Evolutionary conservation across 2,113 vertebrate species (phyloP).

Genomic region (Austrofundulus limnaeus): DNA sequence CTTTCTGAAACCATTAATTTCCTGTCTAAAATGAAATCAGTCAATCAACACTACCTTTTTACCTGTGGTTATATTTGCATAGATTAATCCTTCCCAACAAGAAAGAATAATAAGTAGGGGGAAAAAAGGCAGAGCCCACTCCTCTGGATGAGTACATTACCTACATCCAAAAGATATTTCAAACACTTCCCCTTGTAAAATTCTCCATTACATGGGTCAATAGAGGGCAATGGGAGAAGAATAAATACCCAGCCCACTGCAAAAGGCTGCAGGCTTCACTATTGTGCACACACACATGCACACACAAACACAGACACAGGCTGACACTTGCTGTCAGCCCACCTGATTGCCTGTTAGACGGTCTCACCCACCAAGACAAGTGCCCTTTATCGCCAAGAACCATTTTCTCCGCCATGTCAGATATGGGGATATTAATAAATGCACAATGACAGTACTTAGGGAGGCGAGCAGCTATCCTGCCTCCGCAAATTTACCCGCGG

Average conservation of each 20-base stretch:
- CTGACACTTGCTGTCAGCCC: conserved; percentile 78
- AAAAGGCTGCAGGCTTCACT: conserved; percentile 38
- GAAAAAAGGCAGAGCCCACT: conserved; percentile 1
- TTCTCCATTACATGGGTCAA: conserved; percentile 84
- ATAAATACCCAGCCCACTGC: conserved; percentile 76
- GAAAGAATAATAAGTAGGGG: neutral
- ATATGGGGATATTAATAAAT: conserved; percentile 88
- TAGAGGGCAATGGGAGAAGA: conserved; percentile 81
- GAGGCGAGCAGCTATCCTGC: conserved; percentile 77
- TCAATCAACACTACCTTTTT: conserved; percentile 1
- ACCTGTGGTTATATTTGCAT: too few relatives aligned
- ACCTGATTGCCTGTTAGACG: conserved; percentile 85
- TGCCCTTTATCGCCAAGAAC: conserved; percentile 69
- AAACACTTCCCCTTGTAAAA: conserved; percentile 78
- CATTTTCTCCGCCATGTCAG: conserved; percentile 81
- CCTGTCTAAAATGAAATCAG: neutral
- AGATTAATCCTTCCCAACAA: neutral
- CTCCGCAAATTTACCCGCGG: conserved; percentile 86
- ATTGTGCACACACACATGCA: conserved; percentile 30
- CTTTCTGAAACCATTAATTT: neutral
- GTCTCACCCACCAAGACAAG: conserved; percentile 81
- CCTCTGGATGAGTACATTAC: conserved; percentile 69
- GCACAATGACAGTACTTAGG: conserved; percentile 79
- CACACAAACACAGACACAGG: conserved; percentile 40
- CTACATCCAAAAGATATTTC: conserved; percentile 77